phyloP scores from a whole-genome alignment of 2,113 vertebrate genomes.

The Edolisoma coerulescens region DNA sequence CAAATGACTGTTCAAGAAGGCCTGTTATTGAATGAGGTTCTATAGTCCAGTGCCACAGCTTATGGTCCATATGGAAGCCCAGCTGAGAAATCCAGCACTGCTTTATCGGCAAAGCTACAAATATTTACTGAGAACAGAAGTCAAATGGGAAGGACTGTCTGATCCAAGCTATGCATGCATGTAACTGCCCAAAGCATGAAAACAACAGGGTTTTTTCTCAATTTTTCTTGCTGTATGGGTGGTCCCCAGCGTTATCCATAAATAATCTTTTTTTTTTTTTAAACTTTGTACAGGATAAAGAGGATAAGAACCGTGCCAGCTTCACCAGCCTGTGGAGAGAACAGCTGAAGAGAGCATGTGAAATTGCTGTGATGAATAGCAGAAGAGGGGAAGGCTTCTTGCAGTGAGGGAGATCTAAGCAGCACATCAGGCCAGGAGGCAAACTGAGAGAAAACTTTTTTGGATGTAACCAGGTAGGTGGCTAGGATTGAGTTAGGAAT shows the following conservation, averaged over 20 bases:
- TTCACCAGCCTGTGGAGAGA: conserved; percentile 32
- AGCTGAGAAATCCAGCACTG: conserved; percentile 20
- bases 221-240: conserved; percentile 34
- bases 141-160: conserved; percentile 10
- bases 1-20: not conserved
- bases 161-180: conserved; percentile 7
- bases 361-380: conserved; percentile 44
- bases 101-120: conserved; percentile 36
- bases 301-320: conserved; percentile 21
- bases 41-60: not conserved
- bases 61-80: conserved; percentile 13
- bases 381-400: conserved; percentile 2
- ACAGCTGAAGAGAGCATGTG: conserved; percentile 61
- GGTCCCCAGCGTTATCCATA: conserved; percentile 33
- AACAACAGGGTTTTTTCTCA: conserved; percentile 18
- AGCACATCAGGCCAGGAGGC: not conserved
- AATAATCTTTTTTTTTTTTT: not conserved
- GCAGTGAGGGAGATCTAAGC: not conserved
- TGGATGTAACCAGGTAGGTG: not conserved
- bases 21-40: not conserved
- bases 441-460: not conserved
- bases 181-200: conserved; percentile 27
- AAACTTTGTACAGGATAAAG: conserved; percentile 5
- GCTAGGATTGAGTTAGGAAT: not conserved
- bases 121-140: conserved; percentile 44